Evolutionary conservation across 2,113 vertebrate species (phyloP).

Genomic region (Paraplagusia blochii): DNA sequence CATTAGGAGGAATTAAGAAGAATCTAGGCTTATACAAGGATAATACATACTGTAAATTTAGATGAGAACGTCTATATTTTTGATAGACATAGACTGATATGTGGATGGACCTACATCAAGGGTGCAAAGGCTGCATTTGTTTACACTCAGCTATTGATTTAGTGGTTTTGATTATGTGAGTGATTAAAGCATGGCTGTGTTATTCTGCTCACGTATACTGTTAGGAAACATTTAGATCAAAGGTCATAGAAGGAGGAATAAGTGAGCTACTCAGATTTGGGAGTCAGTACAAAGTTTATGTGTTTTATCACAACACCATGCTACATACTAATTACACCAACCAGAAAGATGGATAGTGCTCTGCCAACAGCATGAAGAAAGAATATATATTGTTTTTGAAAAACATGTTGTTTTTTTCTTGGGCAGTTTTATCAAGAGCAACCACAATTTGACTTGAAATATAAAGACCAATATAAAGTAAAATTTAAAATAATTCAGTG

Average conservation of each 20-base stretch:
- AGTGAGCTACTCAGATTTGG: neutral
- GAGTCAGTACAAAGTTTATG: neutral
- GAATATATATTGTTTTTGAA: neutral
- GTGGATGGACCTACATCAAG: slow-evolving; percentile 26
- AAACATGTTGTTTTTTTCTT: too few relatives aligned
- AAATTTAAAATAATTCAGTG: too few relatives aligned
- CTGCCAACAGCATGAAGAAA: too few relatives aligned
- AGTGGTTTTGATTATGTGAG: slow-evolving; percentile 38
- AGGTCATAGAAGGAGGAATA: slow-evolving; percentile 14
- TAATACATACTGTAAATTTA: too few relatives aligned
- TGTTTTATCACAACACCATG: neutral
- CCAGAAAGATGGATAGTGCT: neutral
- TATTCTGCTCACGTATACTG: neutral
- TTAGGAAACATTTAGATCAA: slow-evolving; percentile 43
- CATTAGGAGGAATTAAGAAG: neutral
- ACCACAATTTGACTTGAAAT: too few relatives aligned
- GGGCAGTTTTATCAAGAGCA: too few relatives aligned
- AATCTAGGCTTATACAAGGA: too few relatives aligned
- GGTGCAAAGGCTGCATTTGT: slow-evolving; percentile 38
- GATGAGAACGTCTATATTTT: neutral
- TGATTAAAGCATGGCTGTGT: slow-evolving; percentile 23
- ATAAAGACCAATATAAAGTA: too few relatives aligned
- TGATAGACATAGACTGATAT: slow-evolving; percentile 7
- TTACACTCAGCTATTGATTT: slow-evolving; percentile 45
- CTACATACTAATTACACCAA: neutral